These are phyloP conservation scores for Cerastis leucographa DNA, from an alignment of 2,888 invertebrate genomes.

Conservation along the genomic window DNA sequence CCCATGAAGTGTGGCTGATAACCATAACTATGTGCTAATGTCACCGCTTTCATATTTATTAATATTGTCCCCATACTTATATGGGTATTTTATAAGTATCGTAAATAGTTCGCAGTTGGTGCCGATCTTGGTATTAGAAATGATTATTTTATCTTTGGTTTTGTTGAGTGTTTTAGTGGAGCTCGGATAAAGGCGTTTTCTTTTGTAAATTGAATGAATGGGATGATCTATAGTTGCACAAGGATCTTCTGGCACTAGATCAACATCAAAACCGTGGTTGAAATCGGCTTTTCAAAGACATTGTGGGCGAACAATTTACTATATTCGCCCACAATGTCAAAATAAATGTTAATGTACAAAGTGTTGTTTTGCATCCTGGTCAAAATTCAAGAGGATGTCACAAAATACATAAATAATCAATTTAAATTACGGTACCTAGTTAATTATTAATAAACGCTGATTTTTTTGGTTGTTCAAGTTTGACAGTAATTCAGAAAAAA, in stretches of 20 bases:
- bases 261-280: not conserved
- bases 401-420: too few relatives aligned
- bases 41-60: conserved; percentile 69
- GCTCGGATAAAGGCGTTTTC: too few relatives aligned
- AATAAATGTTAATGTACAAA: too few relatives aligned
- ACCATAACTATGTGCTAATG: conserved; percentile 83
- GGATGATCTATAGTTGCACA: not conserved
- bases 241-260: too few relatives aligned
- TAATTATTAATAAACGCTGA: too few relatives aligned
- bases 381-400: too few relatives aligned
- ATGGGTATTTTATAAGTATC: conserved; percentile 65
- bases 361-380: too few relatives aligned
- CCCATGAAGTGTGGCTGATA: conserved; percentile 82
- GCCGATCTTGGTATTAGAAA: conserved; percentile 54
- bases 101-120: conserved; percentile 39
- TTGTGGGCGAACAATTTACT: not conserved
- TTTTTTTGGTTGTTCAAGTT: too few relatives aligned
- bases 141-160: conserved; percentile 24
- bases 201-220: not conserved
- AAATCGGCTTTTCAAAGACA: not conserved
- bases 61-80: conserved; percentile 62
- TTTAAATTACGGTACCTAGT: too few relatives aligned
- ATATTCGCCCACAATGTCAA: too few relatives aligned
- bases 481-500: too few relatives aligned
- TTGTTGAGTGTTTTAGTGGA: conserved; percentile 6